Percentiles rank a stretch among this genome's conserved stretches.
phyloP scores from a whole-genome alignment of 2,113 vertebrate species.

The Parotia lawesii region DNA sequence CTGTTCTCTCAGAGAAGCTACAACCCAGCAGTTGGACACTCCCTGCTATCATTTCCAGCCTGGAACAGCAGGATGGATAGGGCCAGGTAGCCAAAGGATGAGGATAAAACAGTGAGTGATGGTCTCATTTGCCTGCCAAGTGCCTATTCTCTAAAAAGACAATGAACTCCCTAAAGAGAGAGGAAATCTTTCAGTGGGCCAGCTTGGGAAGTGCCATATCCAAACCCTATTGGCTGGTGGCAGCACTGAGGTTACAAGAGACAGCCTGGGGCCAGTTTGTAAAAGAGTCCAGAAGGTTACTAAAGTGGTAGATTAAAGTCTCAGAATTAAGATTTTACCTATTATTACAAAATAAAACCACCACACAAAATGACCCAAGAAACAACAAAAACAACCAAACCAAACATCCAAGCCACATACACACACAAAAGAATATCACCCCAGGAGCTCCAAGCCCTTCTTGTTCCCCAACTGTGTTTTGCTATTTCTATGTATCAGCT shows the following conservation, averaged over 20 bases:
- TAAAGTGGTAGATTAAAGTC: neutral
- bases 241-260: neutral
- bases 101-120: neutral
- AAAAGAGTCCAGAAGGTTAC: neutral
- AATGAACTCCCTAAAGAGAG: neutral
- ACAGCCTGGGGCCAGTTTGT: neutral
- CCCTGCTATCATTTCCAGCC: neutral
- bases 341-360: neutral
- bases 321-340: neutral
- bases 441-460: neutral
- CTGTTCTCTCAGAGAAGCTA: neutral
- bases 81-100: neutral
- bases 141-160: neutral
- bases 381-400: neutral
- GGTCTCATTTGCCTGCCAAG: neutral
- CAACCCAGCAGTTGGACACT: neutral
- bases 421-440: neutral
- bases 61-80: neutral
- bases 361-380: neutral
- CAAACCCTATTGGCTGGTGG: neutral
- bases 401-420: neutral
- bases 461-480: neutral
- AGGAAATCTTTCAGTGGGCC: neutral
- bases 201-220: neutral
- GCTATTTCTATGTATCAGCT: neutral